Evolutionary conservation across 2,113 vertebrate genomes (phyloP), one percentile per base, ranked within the genome.

Genomic region (Dasyprocta punctata): DNA sequence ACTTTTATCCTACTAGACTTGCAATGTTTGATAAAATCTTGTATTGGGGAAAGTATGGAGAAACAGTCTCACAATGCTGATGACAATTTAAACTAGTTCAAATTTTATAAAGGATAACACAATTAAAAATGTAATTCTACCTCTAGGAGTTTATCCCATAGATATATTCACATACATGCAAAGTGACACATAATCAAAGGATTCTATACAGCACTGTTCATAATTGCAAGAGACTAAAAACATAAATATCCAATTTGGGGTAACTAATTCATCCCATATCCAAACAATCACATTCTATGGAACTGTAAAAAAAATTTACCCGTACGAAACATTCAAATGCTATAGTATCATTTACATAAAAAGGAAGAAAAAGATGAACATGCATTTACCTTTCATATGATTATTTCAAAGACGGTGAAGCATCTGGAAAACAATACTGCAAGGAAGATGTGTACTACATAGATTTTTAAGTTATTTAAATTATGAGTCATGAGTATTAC

Each of bases 221-320:
- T 75, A 78, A 96, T 47, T 61, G 11, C 19, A 41, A 67, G 52
- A 96, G 22, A 63, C 13, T 75, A 16, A 16, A 89, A 89, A 65
- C 22, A 81, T 87, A 93, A 92, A 95, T 44, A 91, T 7, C 56
- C 65, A 91, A 49, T 61, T 0, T 94, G 86, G 49, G 67, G 56
- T 69, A 84, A 89, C n/a, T 58, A 28, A 91, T 49, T 67, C 49
- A 86, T 78, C 87, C 49, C 22, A 82, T 5, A 92, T 24, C 65
- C 47, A 77, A 33, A 81, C 5, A 77, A 58, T 73, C 44, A 63
- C 36, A 75, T 54, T 44, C n/a, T 77, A 49, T n/a, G 9, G 41
- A 87, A 87, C 49, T 69, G 44, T 19, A 92, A 87, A 65, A 78
- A 86, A 77, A 0, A 49, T 67, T 44, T n/a, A 67, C 9, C 17